Base-by-base conservation (phyloP, 2,888 invertebrate species). In the Seira musarum region DNA sequence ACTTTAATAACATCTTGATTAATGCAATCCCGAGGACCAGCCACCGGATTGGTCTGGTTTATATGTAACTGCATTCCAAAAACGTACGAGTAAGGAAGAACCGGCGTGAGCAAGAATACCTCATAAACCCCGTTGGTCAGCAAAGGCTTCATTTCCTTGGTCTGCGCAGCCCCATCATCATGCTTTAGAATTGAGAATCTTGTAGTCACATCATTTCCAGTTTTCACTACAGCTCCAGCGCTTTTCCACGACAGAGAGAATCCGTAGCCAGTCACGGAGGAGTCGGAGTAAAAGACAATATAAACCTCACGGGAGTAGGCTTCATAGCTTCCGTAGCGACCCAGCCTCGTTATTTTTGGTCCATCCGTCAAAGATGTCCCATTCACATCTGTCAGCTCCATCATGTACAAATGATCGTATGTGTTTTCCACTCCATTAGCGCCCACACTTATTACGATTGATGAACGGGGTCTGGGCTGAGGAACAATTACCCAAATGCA, bases 401-500 rank as follows among this genome's bases (percentile, higher is more conserved):
- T 49, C 61, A 81, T 64, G 19, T 71, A 71, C 24, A 81, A n/a
- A 21, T 81, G 81, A 24, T 81, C 81, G 40, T 81, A 77, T 0
- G 67, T 68, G 15, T 15, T 64, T 69, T 77, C 81, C 5, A 81
- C 60, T 0, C 81, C 77, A 40, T 72, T 77, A 0, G 67, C 40
- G n/a, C 60, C 65, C 10, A 63, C 61, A 21, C 5, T 72, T 0
- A 81, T 57, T 6, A 25, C 22, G 1, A 81, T 71, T 0, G 53
- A 21, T 1, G 61, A 30, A 0, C 72, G 61, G 1, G 81, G 81
- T 19, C 76, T 49, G 1, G 81, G 81, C 35, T 81, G 77, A 1
- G 77, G 77, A 13, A 77, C 77, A 25, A 81, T 71, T 1, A 76
- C 76, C 81, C 81, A 81, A 21, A 81, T 68, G 21, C 81, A 81